phyloP scores from a whole-genome alignment of 92 coral and sea anemone species.

The Palythoa grandiflora region DNA sequence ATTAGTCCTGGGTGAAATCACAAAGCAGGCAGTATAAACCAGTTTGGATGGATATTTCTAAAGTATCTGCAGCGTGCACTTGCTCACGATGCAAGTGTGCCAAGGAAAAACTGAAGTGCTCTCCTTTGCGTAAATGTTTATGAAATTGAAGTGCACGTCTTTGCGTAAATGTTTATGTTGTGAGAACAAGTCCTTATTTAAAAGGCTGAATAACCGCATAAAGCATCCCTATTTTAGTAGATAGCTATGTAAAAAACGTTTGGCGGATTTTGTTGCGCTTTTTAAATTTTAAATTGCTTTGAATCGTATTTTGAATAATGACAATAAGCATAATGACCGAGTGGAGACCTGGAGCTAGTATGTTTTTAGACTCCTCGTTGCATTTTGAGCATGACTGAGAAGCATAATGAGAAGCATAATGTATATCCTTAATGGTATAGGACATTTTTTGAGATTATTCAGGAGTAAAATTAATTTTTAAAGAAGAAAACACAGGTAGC shows the following conservation, averaged over 20 bases:
- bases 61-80: constrained; percentile 47
- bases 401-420: neutral
- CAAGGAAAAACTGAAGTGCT: constrained; percentile 9
- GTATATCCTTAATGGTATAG: neutral
- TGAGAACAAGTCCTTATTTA: neutral
- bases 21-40: constrained; percentile 44
- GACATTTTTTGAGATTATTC: neutral
- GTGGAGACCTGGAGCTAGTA: constrained; percentile 1
- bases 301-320: too few species aligned
- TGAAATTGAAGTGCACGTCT: constrained; percentile 47
- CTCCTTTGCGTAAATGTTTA: too few species aligned
- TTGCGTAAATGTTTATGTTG: constrained; percentile 53
- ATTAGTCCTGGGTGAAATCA: constrained; percentile 33
- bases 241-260: constrained; percentile 3
- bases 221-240: neutral
- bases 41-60: constrained; percentile 58
- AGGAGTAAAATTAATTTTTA: neutral
- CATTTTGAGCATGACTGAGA: neutral
- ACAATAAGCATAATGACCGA: neutral
- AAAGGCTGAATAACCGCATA: neutral
- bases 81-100: constrained; percentile 64
- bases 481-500: neutral
- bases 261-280: neutral
- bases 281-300: neutral
- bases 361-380: neutral